Conservation (phyloP, 2,797 vertebrate genomes). For the Anguilla megastoma region DNA sequence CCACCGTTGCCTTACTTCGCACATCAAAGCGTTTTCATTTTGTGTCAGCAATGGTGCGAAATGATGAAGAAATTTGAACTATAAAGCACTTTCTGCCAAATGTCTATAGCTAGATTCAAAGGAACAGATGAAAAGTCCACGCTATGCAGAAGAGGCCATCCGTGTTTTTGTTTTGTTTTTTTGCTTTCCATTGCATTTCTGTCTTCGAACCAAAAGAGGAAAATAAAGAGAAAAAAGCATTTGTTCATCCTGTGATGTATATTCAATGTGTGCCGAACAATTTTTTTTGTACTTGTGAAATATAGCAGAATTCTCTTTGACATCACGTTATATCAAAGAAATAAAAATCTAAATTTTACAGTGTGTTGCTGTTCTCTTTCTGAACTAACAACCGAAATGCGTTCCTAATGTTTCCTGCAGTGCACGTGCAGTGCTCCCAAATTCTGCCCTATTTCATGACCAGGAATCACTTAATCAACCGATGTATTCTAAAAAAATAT, state of each 20-base stretch:
- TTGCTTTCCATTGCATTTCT: conserved; percentile 3
- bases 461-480: not conserved
- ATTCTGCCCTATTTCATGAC: too few relatives aligned
- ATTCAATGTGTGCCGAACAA: conserved; percentile 23
- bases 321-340: not conserved
- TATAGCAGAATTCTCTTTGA: conserved; percentile 26
- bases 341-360: conserved; percentile 29
- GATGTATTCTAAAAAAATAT: not conserved
- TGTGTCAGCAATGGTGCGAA: conserved; percentile 1
- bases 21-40: not conserved
- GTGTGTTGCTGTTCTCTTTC: not conserved
- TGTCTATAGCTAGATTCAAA: conserved; percentile 2
- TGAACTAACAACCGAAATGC: not conserved
- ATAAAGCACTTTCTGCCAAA: conserved; percentile 28
- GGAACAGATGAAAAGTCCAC: not conserved
- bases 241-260: conserved; percentile 22
- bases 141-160: conserved; percentile 9
- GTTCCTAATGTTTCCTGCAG: not conserved
- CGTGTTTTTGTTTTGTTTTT: not conserved
- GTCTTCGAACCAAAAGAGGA: conserved; percentile 30
- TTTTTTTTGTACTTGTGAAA: conserved; percentile 29
- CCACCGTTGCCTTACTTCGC: not conserved
- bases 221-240: conserved; percentile 26
- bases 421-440: not conserved
- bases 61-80: conserved; percentile 14